Percentiles rank a stretch among this genome's conserved stretches.
Evolutionary conservation across 2,888 invertebrate genomes (phyloP).

Genomic region (Arrhopalites spinosus): DNA sequence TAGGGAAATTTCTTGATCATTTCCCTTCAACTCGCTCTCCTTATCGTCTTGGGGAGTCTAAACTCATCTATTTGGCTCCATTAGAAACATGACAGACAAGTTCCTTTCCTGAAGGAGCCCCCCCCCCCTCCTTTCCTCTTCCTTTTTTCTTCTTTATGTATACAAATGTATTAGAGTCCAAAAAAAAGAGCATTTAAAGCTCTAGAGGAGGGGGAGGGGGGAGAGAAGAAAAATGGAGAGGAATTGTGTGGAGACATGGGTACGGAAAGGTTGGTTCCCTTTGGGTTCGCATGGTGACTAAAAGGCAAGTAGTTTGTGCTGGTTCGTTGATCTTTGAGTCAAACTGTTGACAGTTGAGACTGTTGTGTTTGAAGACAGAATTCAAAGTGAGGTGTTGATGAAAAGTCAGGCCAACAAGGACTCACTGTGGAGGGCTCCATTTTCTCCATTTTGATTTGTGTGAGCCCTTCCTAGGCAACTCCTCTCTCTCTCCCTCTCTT

Average conservation of each 20-base stretch:
- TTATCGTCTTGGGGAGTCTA: conserved; percentile 23
- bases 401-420: conserved; percentile 1
- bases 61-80: conserved; percentile 31
- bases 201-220: background rate
- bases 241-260: conserved; percentile 10
- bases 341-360: conserved; percentile 33
- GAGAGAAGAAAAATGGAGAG: background rate
- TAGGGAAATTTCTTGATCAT: background rate
- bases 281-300: conserved; percentile 26
- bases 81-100: conserved; percentile 30
- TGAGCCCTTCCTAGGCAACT: background rate
- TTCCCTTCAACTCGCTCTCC: background rate
- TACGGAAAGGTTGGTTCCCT: conserved; percentile 15
- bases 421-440: too few relatives aligned
- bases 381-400: conserved; percentile 2
- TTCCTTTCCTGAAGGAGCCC: too few relatives aligned
- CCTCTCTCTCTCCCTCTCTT: background rate
- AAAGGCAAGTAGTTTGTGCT: conserved; percentile 32
- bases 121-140: background rate
- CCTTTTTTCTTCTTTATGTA: background rate
- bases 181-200: too few relatives aligned
- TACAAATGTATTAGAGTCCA: too few relatives aligned
- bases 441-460: conserved; percentile 15
- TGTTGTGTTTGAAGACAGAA: background rate
- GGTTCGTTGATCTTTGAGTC: conserved; percentile 35